phyloP scores from a whole-genome alignment of 2,113 vertebrate genomes.

The Pangasianodon hypophthalmus region DNA sequence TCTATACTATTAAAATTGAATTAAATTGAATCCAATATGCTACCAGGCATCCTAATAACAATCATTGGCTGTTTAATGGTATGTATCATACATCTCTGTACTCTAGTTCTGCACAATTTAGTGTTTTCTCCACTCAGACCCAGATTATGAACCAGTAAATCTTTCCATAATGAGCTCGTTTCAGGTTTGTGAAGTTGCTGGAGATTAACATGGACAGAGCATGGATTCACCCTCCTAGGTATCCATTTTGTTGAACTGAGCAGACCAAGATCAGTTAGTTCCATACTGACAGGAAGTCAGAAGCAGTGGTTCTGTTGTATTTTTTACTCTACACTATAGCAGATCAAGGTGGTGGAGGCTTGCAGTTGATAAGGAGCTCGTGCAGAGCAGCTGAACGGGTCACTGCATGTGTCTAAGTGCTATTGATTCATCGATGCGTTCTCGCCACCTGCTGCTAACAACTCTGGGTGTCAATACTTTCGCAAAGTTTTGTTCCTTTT shows the following conservation, averaged over 20 bases:
- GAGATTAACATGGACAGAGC: not conserved
- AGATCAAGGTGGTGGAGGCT: conserved; percentile 25
- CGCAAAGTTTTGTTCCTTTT: not conserved
- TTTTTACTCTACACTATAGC: conserved; percentile 12
- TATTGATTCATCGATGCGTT: conserved; percentile 32
- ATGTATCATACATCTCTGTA: too few species aligned
- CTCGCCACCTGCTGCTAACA: conserved; percentile 1
- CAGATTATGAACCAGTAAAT: not conserved
- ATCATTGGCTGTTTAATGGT: not conserved
- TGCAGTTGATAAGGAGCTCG: conserved; percentile 35
- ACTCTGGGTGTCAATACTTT: not conserved
- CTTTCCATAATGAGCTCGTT: not conserved
- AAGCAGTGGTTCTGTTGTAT: not conserved
- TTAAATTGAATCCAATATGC: not conserved
- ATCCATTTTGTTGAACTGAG: not conserved
- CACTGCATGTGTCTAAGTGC: conserved; percentile 19
- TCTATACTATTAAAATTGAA: not conserved
- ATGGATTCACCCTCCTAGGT: not conserved
- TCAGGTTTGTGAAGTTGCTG: not conserved
- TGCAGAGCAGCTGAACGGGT: not conserved
- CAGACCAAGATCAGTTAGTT: not conserved
- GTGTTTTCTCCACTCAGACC: not conserved
- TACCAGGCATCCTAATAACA: not conserved
- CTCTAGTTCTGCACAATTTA: not conserved
- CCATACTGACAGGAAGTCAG: not conserved